Evolutionary conservation across 2,797 vertebrate species (phyloP).

Genomic region (Urophycis tenuis): DNA sequence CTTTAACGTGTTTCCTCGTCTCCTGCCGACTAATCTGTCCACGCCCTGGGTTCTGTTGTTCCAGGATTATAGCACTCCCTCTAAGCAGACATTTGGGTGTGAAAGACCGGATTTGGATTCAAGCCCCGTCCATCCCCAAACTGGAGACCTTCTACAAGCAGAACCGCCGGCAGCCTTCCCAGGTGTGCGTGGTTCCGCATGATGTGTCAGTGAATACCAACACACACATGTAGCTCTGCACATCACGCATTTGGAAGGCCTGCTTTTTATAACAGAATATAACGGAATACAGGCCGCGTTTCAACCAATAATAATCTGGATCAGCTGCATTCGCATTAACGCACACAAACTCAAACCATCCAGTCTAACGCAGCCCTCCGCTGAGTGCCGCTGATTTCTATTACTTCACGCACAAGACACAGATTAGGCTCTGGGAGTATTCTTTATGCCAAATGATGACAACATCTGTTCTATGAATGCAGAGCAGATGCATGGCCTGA

Average conservation of each 20-base stretch:
- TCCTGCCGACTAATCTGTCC: not conserved
- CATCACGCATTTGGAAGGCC: not conserved
- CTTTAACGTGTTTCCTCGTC: not conserved
- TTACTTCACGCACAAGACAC: not conserved
- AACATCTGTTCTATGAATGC: no score
- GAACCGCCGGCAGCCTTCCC: slow-evolving; percentile 58
- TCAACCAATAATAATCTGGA: not conserved
- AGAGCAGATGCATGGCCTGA: not conserved
- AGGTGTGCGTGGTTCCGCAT: slow-evolving; percentile 55
- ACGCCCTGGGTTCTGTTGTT: slow-evolving; percentile 10
- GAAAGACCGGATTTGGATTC: slow-evolving; percentile 62
- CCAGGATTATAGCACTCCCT: slow-evolving; percentile 76
- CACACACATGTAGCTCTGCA: not conserved
- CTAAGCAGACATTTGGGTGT: slow-evolving; percentile 77
- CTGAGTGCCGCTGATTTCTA: not conserved
- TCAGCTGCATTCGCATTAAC: not conserved
- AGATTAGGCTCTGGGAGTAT: not conserved
- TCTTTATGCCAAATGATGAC: no score
- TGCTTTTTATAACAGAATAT: not conserved
- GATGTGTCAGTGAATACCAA: not conserved
- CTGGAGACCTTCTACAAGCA: slow-evolving; percentile 77
- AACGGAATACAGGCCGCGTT: not conserved
- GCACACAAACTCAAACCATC: not conserved
- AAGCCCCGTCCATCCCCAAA: slow-evolving; percentile 52
- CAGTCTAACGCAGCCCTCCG: not conserved